Evolutionary conservation across 1,140 invertebrate genomes (phyloP), one percentile per base, ranked within the genome.

Genomic region (Drosophila ananassae): DNA sequence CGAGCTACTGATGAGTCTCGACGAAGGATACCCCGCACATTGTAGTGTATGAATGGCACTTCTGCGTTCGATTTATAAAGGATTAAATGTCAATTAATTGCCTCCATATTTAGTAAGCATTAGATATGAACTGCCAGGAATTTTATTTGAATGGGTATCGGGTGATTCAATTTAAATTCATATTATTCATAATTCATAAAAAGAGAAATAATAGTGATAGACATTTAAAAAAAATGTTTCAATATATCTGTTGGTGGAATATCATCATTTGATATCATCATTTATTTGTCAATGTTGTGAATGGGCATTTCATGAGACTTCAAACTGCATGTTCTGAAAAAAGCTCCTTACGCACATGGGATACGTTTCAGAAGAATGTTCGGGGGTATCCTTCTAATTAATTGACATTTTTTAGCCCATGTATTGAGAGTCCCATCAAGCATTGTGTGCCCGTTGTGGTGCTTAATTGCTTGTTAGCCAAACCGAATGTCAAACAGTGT

Each of bases 381-480:
- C 34, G 22, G 32, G 32, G 13, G 54, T 32, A 48, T 12, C n/a
- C 28, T 8, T 13, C 34, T 52, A 72, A 83, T 83, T 83, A 83
- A 83, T 83, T 79, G 75, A 83, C 59, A 75, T 83, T 83, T 75
- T 57, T 68, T 64, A 21, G 72, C 59, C 47, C 52, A 32, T 46
- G 50, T 47, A 59, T 54, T 50, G 57, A 22, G 28, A 22, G 13
- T 3, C 6, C 39, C 17, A 64, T 64, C 37, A 37, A 12, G 34
- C 28, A 39, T 78, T 73, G 78, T 64, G 75, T 87, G 75, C 60
- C 80, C 59, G 59, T 83, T 83, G 73, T 69, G 63, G 57, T 62
- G 62, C 77, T 63, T 71, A 87, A 79, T 87, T 87, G 83, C 62
- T 82, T 87, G 75, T 79, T 87, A 87, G 62, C 59, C 58, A 67